Percentiles rank a stretch among this genome's conserved stretches.
These are phyloP conservation scores for Colletes latitarsis DNA, from an alignment of 1,140 invertebrate species.

Conservation along the genomic window DNA sequence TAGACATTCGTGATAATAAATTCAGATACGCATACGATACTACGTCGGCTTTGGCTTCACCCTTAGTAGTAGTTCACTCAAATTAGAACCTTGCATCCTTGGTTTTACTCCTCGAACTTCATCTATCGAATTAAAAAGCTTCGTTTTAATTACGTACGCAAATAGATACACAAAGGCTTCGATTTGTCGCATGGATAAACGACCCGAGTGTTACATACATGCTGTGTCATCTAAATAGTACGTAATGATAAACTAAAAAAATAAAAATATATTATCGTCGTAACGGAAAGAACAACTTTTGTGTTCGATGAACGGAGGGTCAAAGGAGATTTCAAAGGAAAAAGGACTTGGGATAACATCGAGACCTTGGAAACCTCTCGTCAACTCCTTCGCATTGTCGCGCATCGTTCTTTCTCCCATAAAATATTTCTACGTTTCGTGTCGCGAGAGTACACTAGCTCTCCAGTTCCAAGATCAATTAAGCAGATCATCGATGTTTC, in stretches of 20 bases:
- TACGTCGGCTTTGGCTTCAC: conserved; percentile 29
- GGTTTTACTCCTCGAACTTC: conserved; percentile 20
- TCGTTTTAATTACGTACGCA: conserved; percentile 20
- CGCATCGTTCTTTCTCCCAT: too few species aligned
- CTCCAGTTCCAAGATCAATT: too few species aligned
- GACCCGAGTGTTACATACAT: neutral
- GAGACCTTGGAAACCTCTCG: too few species aligned
- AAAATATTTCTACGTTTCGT: too few species aligned
- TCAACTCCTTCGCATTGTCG: too few species aligned
- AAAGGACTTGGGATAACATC: too few species aligned
- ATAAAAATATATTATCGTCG: neutral
- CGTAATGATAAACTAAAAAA: neutral
- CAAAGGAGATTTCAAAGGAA: too few species aligned
- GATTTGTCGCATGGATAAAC: conserved; percentile 15
- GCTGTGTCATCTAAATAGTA: conserved; percentile 19
- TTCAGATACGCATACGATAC: conserved; percentile 33
- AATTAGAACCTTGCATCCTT: conserved; percentile 12
- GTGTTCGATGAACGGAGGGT: neutral
- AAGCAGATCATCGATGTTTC: too few species aligned
- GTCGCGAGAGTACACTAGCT: too few species aligned
- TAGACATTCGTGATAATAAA: conserved; percentile 29
- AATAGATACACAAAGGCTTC: conserved; percentile 19
- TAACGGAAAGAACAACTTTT: neutral
- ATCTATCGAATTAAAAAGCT: conserved; percentile 23
- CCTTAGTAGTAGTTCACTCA: conserved; percentile 15